Conservation (phyloP, 2,113 vertebrate genomes). For the Delphinus delphis region DNA sequence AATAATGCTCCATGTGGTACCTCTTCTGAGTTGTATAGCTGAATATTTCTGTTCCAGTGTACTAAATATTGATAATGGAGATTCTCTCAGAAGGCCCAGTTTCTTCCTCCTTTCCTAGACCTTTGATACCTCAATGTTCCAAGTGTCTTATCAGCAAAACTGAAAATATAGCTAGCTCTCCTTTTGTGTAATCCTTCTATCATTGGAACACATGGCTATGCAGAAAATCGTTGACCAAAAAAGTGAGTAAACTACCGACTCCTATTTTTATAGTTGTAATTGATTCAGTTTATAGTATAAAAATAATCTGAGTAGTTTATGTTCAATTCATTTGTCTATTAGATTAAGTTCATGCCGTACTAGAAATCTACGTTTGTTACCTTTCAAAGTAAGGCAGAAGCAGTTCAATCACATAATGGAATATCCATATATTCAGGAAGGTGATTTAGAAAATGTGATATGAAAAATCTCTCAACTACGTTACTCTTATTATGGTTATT, state of each 20-base stretch:
- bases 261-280: not conserved
- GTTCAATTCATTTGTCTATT: not conserved
- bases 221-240: not conserved
- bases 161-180: fast-evolving
- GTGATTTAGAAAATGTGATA: not conserved
- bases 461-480: not conserved
- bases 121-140: not conserved
- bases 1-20: not conserved
- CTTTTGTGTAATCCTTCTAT: not conserved
- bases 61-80: not conserved
- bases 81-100: not conserved
- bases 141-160: not conserved
- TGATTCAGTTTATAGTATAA: not conserved
- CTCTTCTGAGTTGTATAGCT: not conserved
- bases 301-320: not conserved
- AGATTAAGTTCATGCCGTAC: not conserved
- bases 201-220: not conserved
- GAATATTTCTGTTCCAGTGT: not conserved
- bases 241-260: not conserved
- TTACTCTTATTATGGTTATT: not conserved
- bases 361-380: not conserved
- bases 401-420: not conserved
- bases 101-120: not conserved
- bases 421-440: not conserved
- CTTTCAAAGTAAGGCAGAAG: not conserved